Evolutionary conservation across 2,888 invertebrate species (phyloP), one percentile per base, ranked within the genome.

Genomic region (Proisotoma minuta): DNA sequence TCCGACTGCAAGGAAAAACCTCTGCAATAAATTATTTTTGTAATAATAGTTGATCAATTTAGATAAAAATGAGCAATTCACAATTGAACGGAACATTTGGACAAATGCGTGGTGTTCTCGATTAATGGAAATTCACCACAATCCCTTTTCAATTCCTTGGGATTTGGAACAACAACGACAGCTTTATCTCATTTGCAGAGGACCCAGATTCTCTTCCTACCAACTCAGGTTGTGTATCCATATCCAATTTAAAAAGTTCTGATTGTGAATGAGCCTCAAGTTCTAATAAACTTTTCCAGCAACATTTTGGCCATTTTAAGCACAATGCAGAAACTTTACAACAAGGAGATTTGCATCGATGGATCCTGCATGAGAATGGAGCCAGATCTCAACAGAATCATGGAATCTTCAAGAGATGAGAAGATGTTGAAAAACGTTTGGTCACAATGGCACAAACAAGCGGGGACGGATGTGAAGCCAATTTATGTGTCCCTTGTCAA

Each of bases 401-500:
- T 87, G 83, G 77, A 78, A 58, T 72, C 60, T 1, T 62, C 64
- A 1, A 64, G 76, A 23, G 75, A 79, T 68, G 78, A 78, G 68
- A 75, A 78, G 2, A 79, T 83, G 51, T 77, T 87, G 57, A 77
- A 78, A 65, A 84, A 84, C 82, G 78, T 83, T 0, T 89, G 89
- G 89, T 75, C 79, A 18, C 78, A 79, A 3, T 89, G 88, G 87
- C 80, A 87, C 66, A 79, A 85, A 66, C 81, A 79, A 15, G 82
- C 85, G 5, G 85, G 85, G 0, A 79, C 79, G 0, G 76, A 78
- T 2, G 82, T 87, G 76, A 83, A 79, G 62, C 74, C 78, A 18
- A 77, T 82, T 1, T 89, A 83, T 75, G 76, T 76, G 2, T 75
- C 77, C 54, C 78, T 85, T 60, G 81, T 85, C 2, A 69, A 76